Percentiles rank a stretch among this genome's conserved stretches.
Evolutionary conservation across 2,888 invertebrate species (phyloP).

Genomic region (Rhyacophila evoluta): DNA sequence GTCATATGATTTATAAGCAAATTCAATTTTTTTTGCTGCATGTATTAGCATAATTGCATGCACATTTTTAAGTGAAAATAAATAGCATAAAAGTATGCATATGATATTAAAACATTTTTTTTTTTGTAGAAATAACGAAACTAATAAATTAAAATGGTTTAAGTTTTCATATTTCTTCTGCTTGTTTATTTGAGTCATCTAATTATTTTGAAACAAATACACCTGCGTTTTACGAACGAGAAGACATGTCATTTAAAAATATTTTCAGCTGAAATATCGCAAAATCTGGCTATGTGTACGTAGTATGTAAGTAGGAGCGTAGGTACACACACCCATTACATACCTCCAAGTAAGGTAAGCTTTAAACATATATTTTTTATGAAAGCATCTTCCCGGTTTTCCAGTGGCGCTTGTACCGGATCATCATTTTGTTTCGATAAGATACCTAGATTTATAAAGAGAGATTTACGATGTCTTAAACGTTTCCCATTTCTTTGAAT

Average conservation of each 20-base stretch:
- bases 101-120: too few relatives aligned
- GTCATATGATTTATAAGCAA: too few relatives aligned
- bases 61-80: too few relatives aligned
- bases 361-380: conserved; percentile 31
- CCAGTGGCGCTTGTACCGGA: conserved; percentile 1
- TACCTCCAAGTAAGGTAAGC: conserved; percentile 23
- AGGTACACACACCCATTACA: conserved; percentile 11
- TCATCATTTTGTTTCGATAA: background rate
- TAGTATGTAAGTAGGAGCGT: background rate
- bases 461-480: background rate
- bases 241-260: conserved; percentile 10
- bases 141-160: too few relatives aligned
- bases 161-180: background rate
- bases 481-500: background rate
- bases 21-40: too few relatives aligned
- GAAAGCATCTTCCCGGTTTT: background rate
- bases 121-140: too few relatives aligned
- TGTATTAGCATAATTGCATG: too few relatives aligned
- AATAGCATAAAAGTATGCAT: too few relatives aligned
- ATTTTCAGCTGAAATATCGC: background rate
- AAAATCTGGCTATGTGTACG: background rate
- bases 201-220: background rate
- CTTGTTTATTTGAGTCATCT: background rate
- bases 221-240: background rate
- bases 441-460: background rate